These are phyloP conservation scores for Cheiracanthium punctorium DNA, from an alignment of 2,888 invertebrate species.

Conservation along the genomic window DNA sequence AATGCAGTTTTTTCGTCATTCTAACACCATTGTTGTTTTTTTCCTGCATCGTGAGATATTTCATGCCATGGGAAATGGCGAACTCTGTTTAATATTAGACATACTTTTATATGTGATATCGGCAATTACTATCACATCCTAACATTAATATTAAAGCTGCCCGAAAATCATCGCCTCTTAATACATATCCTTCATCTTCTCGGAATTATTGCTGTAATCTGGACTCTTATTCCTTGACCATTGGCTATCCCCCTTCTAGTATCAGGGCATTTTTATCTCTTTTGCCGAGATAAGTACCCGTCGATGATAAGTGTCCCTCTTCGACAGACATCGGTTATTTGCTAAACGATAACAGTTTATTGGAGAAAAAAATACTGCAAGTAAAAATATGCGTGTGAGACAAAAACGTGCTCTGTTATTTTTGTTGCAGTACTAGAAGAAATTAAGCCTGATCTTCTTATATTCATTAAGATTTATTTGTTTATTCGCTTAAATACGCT, in stretches of 20 bases:
- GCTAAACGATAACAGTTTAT: neutral
- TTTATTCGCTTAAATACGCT: too few relatives aligned
- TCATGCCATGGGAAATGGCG: too few relatives aligned
- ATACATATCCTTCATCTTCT: neutral
- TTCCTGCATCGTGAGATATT: too few relatives aligned
- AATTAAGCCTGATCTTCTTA: too few relatives aligned
- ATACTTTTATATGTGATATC: too few relatives aligned
- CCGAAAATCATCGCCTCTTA: neutral
- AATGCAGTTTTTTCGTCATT: too few relatives aligned
- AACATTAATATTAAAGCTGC: neutral
- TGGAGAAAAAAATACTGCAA: neutral
- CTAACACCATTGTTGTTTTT: too few relatives aligned
- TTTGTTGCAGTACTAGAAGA: too few relatives aligned
- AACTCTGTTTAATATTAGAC: too few relatives aligned
- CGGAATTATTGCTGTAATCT: neutral
- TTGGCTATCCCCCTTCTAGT: neutral
- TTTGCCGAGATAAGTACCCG: slow-evolving; percentile 7
- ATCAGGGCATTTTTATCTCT: neutral
- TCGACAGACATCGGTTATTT: neutral
- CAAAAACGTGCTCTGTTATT: too few relatives aligned
- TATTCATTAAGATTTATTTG: too few relatives aligned
- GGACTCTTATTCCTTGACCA: slow-evolving; percentile 10
- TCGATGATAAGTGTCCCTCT: neutral
- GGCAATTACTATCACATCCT: neutral
- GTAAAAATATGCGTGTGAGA: neutral